Evolutionary conservation across 1,140 invertebrate genomes (phyloP).

Genomic region (Wiebesia pumilae): DNA sequence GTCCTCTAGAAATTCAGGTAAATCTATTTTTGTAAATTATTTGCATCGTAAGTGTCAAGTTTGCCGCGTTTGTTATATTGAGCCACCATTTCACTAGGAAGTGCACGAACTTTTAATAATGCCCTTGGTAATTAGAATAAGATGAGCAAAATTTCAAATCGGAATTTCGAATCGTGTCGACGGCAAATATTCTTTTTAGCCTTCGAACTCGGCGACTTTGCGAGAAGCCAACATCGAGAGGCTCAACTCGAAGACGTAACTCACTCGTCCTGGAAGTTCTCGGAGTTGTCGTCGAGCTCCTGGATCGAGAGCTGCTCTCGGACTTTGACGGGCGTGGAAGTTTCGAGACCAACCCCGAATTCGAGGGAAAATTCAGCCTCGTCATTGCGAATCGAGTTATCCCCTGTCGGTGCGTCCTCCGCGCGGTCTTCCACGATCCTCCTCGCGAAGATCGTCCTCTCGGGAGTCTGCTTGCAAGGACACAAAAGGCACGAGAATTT

Average conservation of each 20-base stretch:
- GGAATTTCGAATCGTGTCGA: too few relatives aligned
- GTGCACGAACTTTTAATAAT: too few relatives aligned
- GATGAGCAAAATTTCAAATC: too few relatives aligned
- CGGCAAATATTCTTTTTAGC: too few relatives aligned
- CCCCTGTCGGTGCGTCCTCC: slow-evolving; percentile 35
- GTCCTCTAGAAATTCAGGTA: too few relatives aligned
- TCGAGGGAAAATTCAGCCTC: slow-evolving; percentile 54
- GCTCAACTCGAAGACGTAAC: background rate
- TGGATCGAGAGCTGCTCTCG: background rate
- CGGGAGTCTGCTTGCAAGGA: slow-evolving; percentile 29
- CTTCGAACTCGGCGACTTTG: too few relatives aligned
- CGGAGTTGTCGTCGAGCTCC: background rate
- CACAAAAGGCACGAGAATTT: background rate
- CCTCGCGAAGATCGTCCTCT: slow-evolving; percentile 22
- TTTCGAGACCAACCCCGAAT: slow-evolving; percentile 56
- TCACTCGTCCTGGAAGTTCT: slow-evolving; percentile 25
- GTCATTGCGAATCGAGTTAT: slow-evolving; percentile 56
- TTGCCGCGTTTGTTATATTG: too few relatives aligned
- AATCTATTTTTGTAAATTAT: too few relatives aligned
- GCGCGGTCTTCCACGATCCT: slow-evolving; percentile 26
- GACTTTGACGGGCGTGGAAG: slow-evolving; percentile 61
- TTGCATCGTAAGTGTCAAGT: too few relatives aligned
- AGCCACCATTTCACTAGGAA: too few relatives aligned
- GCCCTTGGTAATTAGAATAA: too few relatives aligned
- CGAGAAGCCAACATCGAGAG: background rate